These are phyloP conservation scores for Styela plicata DNA, from an alignment of 23 tunicate species.

Conservation along the genomic window DNA sequence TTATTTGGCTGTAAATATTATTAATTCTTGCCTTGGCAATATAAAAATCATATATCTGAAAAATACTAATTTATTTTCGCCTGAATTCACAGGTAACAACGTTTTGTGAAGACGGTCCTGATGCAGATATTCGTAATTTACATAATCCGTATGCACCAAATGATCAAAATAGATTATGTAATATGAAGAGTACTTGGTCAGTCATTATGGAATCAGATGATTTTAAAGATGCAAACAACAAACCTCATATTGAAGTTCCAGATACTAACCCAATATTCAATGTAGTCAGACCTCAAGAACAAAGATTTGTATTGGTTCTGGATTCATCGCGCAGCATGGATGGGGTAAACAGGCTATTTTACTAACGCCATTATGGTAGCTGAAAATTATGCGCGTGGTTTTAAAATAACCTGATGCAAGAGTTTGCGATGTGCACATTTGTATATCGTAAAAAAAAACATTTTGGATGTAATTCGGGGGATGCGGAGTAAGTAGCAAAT, in stretches of 20 bases:
- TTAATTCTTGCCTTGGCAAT: too few relatives aligned
- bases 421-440: too few relatives aligned
- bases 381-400: too few relatives aligned
- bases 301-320: slow-evolving; percentile 47
- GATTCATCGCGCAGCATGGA: slow-evolving; percentile 56
- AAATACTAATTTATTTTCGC: not conserved
- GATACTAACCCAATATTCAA: slow-evolving; percentile 37
- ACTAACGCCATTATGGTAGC: too few relatives aligned
- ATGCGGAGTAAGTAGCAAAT: too few relatives aligned
- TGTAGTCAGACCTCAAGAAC: slow-evolving; percentile 17
- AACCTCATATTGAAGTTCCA: not conserved
- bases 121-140: slow-evolving; percentile 1
- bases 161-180: slow-evolving; percentile 37
- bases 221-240: slow-evolving; percentile 20
- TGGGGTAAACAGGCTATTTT: too few relatives aligned
- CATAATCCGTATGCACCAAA: slow-evolving; percentile 44
- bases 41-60: not conserved
- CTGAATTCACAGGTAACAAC: slow-evolving; percentile 28
- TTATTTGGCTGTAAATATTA: slow-evolving; percentile 2
- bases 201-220: slow-evolving; percentile 50
- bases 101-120: slow-evolving; percentile 38
- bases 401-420: too few relatives aligned
- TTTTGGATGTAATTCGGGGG: too few relatives aligned
- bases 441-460: too few relatives aligned
- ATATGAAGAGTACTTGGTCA: slow-evolving; percentile 42